Evolutionary conservation across 1,140 invertebrate genomes (phyloP), one percentile per base, ranked within the genome.

Genomic region (Battus philenor): DNA sequence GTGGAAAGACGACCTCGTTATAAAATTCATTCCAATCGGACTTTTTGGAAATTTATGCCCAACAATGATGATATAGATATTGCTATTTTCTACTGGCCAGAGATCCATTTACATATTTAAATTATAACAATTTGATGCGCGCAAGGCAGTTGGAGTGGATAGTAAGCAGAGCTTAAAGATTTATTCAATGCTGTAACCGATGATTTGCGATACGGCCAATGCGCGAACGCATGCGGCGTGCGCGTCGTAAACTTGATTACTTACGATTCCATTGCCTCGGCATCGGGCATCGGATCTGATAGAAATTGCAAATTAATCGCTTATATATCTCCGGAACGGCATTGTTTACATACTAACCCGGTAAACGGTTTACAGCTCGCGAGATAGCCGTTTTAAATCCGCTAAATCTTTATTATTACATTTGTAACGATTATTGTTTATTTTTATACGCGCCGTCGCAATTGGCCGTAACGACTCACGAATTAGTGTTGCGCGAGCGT

Each of bases 221-320:
- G 17, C 16, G 38, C 38, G 24, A 41, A 16, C 16, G 38, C 24
- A 27, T 8, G 24, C n/a, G 38, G n/a, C 16, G 11, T 16, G 38
- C 12, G 13, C 12, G 11, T 41, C 38, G 38, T 41, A 41, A 41
- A 41, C 38, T 27, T 27, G 24, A 51, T 43, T 54, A 59, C 22
- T 54, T 44, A 47, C 30, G 39, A 46, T 47, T 55, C 58, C 44
- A 54, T 41, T 45, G 44, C 44, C 7, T 7, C n/a, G n/a, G n/a
- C n/a, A n/a, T n/a, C n/a, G n/a, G 22, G 31, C 47, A 46, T 46
- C 45, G 46, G 32, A 49, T 54, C 52, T 56, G 59, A 66, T 54
- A 65, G 44, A 49, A 43, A 44, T 60, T 57, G 62, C 68, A 67
- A 70, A 70, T 61, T 69, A 64, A 73, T 64, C 55, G 62, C 54